Evolutionary conservation across 2,888 invertebrate genomes (phyloP).

Genomic region (Camponotus fellah): DNA sequence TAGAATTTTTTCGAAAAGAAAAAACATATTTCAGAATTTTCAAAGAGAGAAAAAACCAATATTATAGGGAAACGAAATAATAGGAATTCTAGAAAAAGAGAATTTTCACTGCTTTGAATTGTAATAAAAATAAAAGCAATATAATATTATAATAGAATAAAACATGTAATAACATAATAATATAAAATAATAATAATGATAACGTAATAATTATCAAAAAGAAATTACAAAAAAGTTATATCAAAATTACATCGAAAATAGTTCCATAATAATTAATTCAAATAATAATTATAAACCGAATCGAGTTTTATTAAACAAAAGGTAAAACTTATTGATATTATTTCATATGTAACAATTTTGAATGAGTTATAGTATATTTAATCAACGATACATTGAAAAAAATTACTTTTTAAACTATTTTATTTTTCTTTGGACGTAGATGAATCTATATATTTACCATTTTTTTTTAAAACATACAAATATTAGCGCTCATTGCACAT

Average conservation of each 20-base stretch:
- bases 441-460: not conserved
- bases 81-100: not conserved
- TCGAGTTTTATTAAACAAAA: not conserved
- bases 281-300: not conserved
- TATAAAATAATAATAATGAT: too few relatives aligned
- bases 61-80: not conserved
- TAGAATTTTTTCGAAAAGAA: not conserved
- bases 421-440: not conserved
- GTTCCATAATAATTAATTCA: not conserved
- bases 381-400: not conserved
- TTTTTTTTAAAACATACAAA: not conserved
- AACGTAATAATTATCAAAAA: not conserved
- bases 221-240: not conserved
- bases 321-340: conserved; percentile 2
- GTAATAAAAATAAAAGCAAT: not conserved
- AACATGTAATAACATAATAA: too few relatives aligned
- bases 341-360: not conserved
- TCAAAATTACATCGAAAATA: not conserved
- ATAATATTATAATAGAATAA: too few relatives aligned
- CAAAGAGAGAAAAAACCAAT: not conserved
- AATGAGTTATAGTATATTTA: not conserved
- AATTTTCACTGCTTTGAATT: not conserved
- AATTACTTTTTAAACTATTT: not conserved
- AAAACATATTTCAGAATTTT: not conserved
- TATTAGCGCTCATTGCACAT: not conserved